Percentiles rank a stretch among this genome's conserved stretches.
Conservation (phyloP, 2,888 invertebrate genomes). For the Apamea anceps region DNA sequence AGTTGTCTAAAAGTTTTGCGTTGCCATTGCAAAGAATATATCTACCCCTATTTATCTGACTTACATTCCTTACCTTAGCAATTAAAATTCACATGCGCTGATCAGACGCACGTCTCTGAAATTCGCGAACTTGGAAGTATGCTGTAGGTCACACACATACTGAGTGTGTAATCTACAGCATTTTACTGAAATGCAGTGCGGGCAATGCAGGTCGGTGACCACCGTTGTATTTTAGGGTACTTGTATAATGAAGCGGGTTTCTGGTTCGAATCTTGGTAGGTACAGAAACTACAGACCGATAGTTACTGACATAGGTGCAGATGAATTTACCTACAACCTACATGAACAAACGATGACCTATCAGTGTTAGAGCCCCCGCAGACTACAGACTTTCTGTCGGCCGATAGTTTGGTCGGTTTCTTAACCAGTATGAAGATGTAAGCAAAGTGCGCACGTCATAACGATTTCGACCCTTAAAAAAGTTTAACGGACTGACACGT, state of each 20-base stretch:
- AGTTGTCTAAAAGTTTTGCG: background rate
- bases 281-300: background rate
- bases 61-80: conserved; percentile 2
- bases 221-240: too few relatives aligned
- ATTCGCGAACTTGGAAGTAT: background rate
- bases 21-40: background rate
- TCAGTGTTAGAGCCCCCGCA: background rate
- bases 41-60: background rate
- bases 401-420: too few relatives aligned
- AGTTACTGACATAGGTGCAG: background rate
- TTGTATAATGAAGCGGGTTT: background rate
- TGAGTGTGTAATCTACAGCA: background rate
- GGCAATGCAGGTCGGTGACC: background rate
- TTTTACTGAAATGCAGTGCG: background rate
- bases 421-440: too few relatives aligned
- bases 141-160: too few relatives aligned
- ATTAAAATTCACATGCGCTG: conserved; percentile 8
- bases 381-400: too few relatives aligned
- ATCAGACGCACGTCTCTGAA: background rate
- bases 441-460: too few relatives aligned
- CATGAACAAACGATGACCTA: background rate
- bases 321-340: background rate
- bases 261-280: background rate
- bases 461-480: background rate
- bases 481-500: too few relatives aligned